A percentile compares a stretch with the other conserved stretches of the same genome.
Evolutionary conservation across 2,888 invertebrate species (phyloP).

Genomic region (Ennomos fuscantarius): DNA sequence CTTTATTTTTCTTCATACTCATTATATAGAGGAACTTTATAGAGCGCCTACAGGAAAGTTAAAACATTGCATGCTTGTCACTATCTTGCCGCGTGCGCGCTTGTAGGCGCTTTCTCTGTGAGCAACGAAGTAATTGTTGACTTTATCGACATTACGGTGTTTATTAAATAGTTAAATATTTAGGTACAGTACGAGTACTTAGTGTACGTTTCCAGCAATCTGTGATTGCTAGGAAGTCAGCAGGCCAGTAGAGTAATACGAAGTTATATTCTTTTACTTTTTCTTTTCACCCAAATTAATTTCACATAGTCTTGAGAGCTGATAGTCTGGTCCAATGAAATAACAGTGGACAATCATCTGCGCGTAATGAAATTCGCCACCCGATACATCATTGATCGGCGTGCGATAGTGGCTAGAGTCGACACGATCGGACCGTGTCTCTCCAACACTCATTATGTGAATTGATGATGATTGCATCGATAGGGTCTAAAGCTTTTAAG

Average conservation of each 20-base stretch:
- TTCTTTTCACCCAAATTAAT: neutral
- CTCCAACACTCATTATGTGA: constrained; percentile 63
- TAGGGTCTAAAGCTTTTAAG: constrained; percentile 10
- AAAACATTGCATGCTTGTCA: constrained; percentile 23
- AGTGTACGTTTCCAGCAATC: too few relatives aligned
- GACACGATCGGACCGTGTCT: constrained; percentile 68
- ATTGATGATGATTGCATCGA: constrained; percentile 61
- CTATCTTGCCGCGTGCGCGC: constrained; percentile 35
- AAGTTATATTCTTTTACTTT: constrained; percentile 21
- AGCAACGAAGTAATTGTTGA: neutral
- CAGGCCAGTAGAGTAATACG: too few relatives aligned
- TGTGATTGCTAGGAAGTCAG: too few relatives aligned
- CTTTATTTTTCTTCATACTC: too few relatives aligned
- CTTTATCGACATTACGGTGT: too few relatives aligned
- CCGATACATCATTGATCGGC: constrained; percentile 76
- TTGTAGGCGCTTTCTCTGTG: constrained; percentile 31
- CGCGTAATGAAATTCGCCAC: constrained; percentile 65
- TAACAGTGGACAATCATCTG: constrained; percentile 31
- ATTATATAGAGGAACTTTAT: neutral
- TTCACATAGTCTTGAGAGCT: neutral
- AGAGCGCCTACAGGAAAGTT: constrained; percentile 34
- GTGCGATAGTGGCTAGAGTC: constrained; percentile 68
- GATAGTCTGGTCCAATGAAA: constrained; percentile 2
- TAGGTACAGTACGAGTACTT: too few relatives aligned
- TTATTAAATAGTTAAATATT: too few relatives aligned